Base-by-base conservation (phyloP, 2,797 vertebrate species). In the Clarias laeviceps region DNA sequence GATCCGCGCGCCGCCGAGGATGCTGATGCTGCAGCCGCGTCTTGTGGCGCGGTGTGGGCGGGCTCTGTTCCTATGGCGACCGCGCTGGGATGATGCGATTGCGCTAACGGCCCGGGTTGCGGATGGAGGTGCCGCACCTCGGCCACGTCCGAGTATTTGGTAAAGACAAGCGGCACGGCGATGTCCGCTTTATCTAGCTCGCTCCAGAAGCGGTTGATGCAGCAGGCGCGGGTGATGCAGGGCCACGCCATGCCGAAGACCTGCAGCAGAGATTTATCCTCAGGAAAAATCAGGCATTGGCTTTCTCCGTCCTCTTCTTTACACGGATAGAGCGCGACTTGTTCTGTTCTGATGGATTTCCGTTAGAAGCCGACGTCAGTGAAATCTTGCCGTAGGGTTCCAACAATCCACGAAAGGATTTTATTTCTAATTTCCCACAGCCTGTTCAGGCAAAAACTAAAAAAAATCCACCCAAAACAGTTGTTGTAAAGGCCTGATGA, bases 141-240 rank as follows among this genome's bases (percentile, higher is more conserved):
- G 56, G 97, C 96, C 89, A 96, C 97, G 84, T 99, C 98, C 0
- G 97, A 98, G 85, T 98, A 99, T 81, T 97, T 99, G 87, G 96
- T 96, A 90, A 98, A 99, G 70, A 99, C 98, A 92, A 99, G 92
- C 56, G 98, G 98, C 88, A 99, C 97, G 0, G 98, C 97, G 91
- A 99, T 98, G 93, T 99, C 98, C 80, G 93, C 98, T 92, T 99
- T 99, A 91, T 99, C 98, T 88, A 99, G 92, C 92, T 99, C 98
- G 92, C 95, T 98, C 98, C 98, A 99, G 89, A 98, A 98, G 62
- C 98, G 98, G 88, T 97, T 98, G 90, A 99, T 98, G 96, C 98
- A 99, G 96, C 98, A 99, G 32, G 97, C 98, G 90, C 98, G 96
- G 90, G 97, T 99, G 85, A 99, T 97, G 94, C 97, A 99, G 88